Percentiles rank a stretch among this genome's conserved stretches.
phyloP scores from a whole-genome alignment of 1,140 invertebrate genomes.

The Proctacanthus coquilletti region DNA sequence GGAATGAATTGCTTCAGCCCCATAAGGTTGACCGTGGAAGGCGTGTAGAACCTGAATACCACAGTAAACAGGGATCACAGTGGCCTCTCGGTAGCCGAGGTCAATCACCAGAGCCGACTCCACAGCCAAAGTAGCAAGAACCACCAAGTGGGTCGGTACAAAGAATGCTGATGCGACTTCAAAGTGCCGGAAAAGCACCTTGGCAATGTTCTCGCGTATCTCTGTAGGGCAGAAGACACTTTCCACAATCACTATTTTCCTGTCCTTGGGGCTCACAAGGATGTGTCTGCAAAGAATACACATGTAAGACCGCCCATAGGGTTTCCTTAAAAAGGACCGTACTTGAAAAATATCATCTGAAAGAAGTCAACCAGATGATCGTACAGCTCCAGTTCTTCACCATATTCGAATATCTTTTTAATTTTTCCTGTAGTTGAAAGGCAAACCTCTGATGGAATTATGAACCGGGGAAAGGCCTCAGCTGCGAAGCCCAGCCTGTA shows the following conservation, averaged over 20 bases:
- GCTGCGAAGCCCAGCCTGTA: slow-evolving; percentile 80
- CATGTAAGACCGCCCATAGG: slow-evolving; percentile 3
- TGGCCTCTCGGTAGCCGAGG: slow-evolving; percentile 69
- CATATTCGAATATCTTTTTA: slow-evolving; percentile 55
- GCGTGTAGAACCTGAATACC: slow-evolving; percentile 68
- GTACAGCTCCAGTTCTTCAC: slow-evolving; percentile 59
- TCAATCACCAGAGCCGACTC: slow-evolving; percentile 71
- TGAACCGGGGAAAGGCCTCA: slow-evolving; percentile 71
- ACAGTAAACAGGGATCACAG: slow-evolving; percentile 67
- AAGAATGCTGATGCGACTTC: slow-evolving; percentile 64
- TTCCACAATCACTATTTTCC: slow-evolving; percentile 79
- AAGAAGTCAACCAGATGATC: slow-evolving; percentile 79
- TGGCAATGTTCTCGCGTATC: slow-evolving; percentile 73
- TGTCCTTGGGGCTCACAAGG: slow-evolving; percentile 82
- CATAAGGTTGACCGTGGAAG: slow-evolving; percentile 62
- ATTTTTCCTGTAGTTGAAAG: slow-evolving; percentile 44
- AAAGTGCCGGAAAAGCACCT: slow-evolving; percentile 83
- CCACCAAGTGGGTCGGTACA: slow-evolving; percentile 64
- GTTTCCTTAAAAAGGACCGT: slow-evolving; percentile 19
- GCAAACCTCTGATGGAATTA: slow-evolving; percentile 64
- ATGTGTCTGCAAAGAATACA: slow-evolving; percentile 49
- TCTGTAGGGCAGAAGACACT: slow-evolving; percentile 67
- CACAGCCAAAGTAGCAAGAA: slow-evolving; percentile 57
- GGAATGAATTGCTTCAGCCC: slow-evolving; percentile 46
- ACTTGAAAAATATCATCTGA: slow-evolving; percentile 79